Evolutionary conservation across 2,888 invertebrate species (phyloP), one percentile per base, ranked within the genome.

Genomic region (Nephrotoma appendiculata): DNA sequence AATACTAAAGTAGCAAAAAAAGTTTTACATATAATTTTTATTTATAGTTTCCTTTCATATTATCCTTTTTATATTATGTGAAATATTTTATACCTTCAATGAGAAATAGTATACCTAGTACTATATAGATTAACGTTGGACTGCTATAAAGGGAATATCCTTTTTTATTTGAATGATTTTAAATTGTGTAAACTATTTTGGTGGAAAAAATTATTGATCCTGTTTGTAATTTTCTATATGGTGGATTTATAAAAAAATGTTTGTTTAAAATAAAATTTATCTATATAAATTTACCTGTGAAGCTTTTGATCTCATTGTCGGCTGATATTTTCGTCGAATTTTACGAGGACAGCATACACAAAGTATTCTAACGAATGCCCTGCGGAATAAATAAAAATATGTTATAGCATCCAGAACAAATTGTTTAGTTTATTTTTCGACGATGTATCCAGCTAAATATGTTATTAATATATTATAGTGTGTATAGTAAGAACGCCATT

Each of bases 291-390:
- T 93, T 92, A 97, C 97, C 95, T 96, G 96, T 89, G 96, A 97
- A 88, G 95, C 94, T 92, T 96, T 96, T 90, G 96, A 96, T 89
- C 97, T 94, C 90, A 97, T 95, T 89, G 96, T 96, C 41, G 96
- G 96, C 90, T 96, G 95, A 92, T 97, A 96, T 92, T 95, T 95
- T 90, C 95, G 93, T 89, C 96, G 93, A 89, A 97, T 93, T 90
- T 95, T 95, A 89, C 96, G 93, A 1, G 97, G 97, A 92, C 97
- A 97, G 92, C 97, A 98, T 85, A 95, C 95, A 92, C 98, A 98
- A 87, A 98, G 92, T 89, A 98, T 96, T 90, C 98, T 94, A 87
- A 96, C 95, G 91, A 98, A 98, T 31, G 98, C 98, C 92, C 98
- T 97, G 95, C 41, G 95, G 94, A 91, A 88, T 89, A 88, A 89